Evolutionary conservation across 2,113 vertebrate genomes (phyloP).

Genomic region (Addax nasomaculatus): DNA sequence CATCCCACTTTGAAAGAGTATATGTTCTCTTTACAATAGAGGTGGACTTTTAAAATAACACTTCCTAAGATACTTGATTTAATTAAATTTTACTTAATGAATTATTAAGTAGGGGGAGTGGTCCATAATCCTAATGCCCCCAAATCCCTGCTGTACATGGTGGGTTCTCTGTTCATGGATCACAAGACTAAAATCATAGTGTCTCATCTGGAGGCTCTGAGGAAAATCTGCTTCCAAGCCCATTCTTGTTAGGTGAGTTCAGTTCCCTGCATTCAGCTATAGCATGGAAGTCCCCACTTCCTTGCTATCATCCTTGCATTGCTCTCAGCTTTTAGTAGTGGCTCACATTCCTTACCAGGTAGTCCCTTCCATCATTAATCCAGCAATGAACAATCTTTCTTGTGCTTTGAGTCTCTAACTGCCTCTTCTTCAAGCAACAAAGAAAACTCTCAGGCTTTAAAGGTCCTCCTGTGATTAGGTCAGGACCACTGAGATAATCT

Average conservation of each 20-base stretch:
- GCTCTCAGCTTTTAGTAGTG: neutral
- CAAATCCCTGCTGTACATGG: neutral
- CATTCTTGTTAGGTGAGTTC: neutral
- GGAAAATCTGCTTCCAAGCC: neutral
- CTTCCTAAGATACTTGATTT: slow-evolving; percentile 13
- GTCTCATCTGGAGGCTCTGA: neutral
- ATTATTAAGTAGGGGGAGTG: neutral
- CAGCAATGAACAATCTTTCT: neutral
- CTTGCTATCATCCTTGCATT: neutral
- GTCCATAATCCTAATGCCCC: neutral
- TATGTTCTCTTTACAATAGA: neutral
- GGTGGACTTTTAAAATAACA: neutral
- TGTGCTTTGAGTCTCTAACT: neutral
- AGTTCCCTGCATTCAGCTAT: neutral
- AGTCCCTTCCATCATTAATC: no score
- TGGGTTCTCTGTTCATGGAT: neutral
- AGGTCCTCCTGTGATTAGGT: neutral
- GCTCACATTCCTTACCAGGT: neutral
- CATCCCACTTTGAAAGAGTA: neutral
- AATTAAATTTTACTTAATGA: neutral
- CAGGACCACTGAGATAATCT: neutral
- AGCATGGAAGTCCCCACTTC: neutral
- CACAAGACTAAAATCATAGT: neutral
- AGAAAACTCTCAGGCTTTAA: neutral
- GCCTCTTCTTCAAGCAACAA: neutral